These are phyloP conservation scores for Meandrusa payeni DNA, from an alignment of 2,888 invertebrate species.

Conservation along the genomic window DNA sequence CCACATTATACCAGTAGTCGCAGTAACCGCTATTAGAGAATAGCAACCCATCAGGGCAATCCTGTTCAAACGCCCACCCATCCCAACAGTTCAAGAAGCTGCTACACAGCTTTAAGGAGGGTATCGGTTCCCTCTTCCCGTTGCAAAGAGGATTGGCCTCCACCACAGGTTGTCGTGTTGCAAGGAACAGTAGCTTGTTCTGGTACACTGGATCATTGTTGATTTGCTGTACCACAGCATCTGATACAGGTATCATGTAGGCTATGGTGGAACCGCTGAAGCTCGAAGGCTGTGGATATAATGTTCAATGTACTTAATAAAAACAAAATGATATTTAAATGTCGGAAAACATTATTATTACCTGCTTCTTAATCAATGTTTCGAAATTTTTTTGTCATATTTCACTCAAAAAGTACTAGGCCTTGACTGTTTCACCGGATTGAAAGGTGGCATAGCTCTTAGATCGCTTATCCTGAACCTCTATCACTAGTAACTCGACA, in stretches of 20 bases:
- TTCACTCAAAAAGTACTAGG: too few relatives aligned
- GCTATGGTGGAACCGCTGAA: conserved; percentile 47
- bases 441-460: too few relatives aligned
- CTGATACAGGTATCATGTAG: conserved; percentile 67
- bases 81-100: conserved; percentile 88
- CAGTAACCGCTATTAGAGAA: conserved; percentile 83
- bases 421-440: too few relatives aligned
- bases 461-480: too few relatives aligned
- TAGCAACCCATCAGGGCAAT: conserved; percentile 82
- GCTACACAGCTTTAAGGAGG: conserved; percentile 80
- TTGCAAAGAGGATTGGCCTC: conserved; percentile 60
- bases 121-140: conserved; percentile 82
- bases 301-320: too few relatives aligned
- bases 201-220: conserved; percentile 58
- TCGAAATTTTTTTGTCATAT: too few relatives aligned
- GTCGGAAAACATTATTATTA: too few relatives aligned
- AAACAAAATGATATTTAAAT: too few relatives aligned
- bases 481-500: too few relatives aligned
- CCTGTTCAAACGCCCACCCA: conserved; percentile 83
- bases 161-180: conserved; percentile 49
- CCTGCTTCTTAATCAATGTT: too few relatives aligned
- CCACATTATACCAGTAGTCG: conserved; percentile 83
- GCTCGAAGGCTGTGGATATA: conserved; percentile 36
- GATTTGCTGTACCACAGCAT: conserved; percentile 59
- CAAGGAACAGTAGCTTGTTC: conserved; percentile 50